Conservation (phyloP, 2,797 vertebrate species). For the Lagocephalus sceleratus region DNA sequence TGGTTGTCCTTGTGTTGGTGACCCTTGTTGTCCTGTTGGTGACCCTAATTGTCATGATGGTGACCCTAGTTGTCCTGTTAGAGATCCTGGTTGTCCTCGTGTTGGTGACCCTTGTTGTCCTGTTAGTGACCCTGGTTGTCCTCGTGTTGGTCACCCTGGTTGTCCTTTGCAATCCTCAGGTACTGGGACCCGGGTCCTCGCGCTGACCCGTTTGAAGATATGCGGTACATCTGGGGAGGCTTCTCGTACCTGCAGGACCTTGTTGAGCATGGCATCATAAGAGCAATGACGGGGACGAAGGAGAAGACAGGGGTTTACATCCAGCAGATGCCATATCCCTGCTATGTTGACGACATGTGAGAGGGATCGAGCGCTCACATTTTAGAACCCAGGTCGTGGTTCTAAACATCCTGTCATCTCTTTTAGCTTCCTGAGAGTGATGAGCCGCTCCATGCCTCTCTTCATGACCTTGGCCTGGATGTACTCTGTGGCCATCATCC, state of each 20-base stretch:
- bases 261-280: slow-evolving; percentile 89
- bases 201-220: slow-evolving; percentile 94
- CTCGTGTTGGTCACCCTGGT: too few species aligned
- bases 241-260: slow-evolving; percentile 94
- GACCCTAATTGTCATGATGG: too few species aligned
- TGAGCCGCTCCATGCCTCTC: slow-evolving; percentile 95
- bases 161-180: too few species aligned
- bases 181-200: slow-evolving; percentile 98
- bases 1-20: too few species aligned
- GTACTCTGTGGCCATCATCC: slow-evolving; percentile 95
- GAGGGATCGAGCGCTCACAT: slow-evolving; percentile 31
- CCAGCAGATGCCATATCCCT: slow-evolving; percentile 98
- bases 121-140: too few species aligned
- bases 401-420: not conserved
- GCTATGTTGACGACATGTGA: slow-evolving; percentile 96
- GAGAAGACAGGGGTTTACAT: slow-evolving; percentile 91
- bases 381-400: too few species aligned
- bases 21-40: too few species aligned
- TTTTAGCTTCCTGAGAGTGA: slow-evolving; percentile 87
- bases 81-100: too few species aligned
- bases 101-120: too few species aligned
- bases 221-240: slow-evolving; percentile 95
- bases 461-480: slow-evolving; percentile 99
- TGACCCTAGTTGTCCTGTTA: too few species aligned
- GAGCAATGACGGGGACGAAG: slow-evolving; percentile 83